Percentiles rank a stretch among this genome's conserved stretches.
Evolutionary conservation across 2,113 vertebrate genomes (phyloP).

Genomic region (Chaenocephalus aceratus): DNA sequence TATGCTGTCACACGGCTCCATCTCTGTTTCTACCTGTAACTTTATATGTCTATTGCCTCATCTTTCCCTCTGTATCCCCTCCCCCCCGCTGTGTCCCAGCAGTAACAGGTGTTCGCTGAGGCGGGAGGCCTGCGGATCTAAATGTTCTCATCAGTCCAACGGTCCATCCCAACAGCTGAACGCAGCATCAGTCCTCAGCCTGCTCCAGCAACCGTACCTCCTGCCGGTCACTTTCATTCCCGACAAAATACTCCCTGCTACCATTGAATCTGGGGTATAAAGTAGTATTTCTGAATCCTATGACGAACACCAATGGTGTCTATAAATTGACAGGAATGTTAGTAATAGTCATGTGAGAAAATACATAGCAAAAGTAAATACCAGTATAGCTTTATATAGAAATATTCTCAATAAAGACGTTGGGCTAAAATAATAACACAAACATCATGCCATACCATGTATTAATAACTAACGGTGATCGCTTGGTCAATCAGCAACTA

Average conservation of each 20-base stretch:
- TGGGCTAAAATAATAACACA: background rate
- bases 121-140: conserved; percentile 68
- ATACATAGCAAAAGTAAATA: background rate
- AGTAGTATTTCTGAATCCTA: background rate
- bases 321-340: no score
- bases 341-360: no score
- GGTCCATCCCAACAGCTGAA: conserved; percentile 70
- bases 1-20: conserved; percentile 16
- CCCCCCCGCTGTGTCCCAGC: conserved; percentile 54
- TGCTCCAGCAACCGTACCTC: conserved; percentile 33
- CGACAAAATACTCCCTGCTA: conserved; percentile 7
- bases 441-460: no score
- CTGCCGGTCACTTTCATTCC: conserved; percentile 46
- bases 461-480: no score
- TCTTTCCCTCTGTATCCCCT: conserved; percentile 36
- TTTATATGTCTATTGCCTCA: conserved; percentile 40
- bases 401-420: background rate
- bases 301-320: no score
- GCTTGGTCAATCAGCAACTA: no score
- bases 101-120: conserved; percentile 74
- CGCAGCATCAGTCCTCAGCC: conserved; percentile 63
- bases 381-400: background rate
- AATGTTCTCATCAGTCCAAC: conserved; percentile 74
- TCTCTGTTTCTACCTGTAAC: conserved; percentile 38
- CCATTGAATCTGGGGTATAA: background rate